Evolutionary conservation across 2,113 vertebrate species (phyloP), one percentile per base, ranked within the genome.

Genomic region (Archilochus colubris): DNA sequence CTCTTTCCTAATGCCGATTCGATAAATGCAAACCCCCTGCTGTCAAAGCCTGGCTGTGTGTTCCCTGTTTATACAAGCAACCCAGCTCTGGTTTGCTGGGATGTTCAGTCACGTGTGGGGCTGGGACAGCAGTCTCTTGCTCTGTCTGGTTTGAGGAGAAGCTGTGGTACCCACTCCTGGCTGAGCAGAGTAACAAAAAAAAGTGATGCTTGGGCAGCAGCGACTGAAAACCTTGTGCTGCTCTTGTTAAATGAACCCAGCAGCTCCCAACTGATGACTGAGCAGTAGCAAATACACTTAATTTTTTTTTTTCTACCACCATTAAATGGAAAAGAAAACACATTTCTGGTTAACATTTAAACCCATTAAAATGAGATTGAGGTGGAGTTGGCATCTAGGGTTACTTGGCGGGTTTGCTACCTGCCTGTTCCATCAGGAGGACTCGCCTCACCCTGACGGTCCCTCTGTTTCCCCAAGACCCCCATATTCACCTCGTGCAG

Each of bases 381-480:
- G 36, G 73, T 36, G 77, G 67, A n/a, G 51, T 40, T 63, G 0
- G 0, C 31, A 4, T 64, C 84, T 59, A 76, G 63, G 72, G 8
- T 91, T 68, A 20, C 58, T 82, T 36, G 18, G 36, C 48, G 51
- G 53, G 36, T 92, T 66, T 74, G 46, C 74, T 57, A 2, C 55
- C 86, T 33, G 14, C 43, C 14, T 51, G 81, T 79, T 15, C 3
- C 3, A 0, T 38, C 21, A 44, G 57, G 74, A 76, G 72, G 62
- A 16, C 28, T 75, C 6, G 5, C 63, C 66, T 79, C 36, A 17
- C 53, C 23, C 67, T 30, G 58, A 30, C 55, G 55, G 64, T n/a
- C 31, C 31, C 33, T 1, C 0, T 0, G 0, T 50, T 72, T 72
- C 31, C 3, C 38, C 3, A 1, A 21, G 66, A 18, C 73, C 43